Evolutionary conservation across 1,140 invertebrate species (phyloP), one percentile per base, ranked within the genome.

Genomic region (Vanessa tameamea): DNA sequence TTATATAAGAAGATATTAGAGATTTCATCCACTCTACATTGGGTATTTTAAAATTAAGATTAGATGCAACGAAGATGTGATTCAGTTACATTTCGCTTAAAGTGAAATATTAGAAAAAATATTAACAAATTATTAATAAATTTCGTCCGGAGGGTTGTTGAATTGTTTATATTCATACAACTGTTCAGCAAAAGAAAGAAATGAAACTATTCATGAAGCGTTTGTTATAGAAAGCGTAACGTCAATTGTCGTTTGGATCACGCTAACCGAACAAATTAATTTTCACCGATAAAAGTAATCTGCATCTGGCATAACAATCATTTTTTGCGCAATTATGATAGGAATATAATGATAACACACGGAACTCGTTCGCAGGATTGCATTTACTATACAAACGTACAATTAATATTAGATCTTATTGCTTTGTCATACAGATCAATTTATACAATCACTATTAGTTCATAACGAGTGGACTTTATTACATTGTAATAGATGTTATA

Each of bases 271-370:
- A 9, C 53, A 57, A 57, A 68, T 68, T 43, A 68, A 68, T 68
- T 61, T 68, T 68, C 66, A 68, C 66, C 26, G 55, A 55, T 43
- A 55, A 53, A 43, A 55, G 31, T 71, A 55, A 72, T 66, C 70
- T 64, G 57, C 64, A 68, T 77, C 37, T 53, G 64, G 16, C 64
- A 73, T 59, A 77, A 78, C 76, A 72, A 78, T 71, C 69, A 73
- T 74, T 77, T 76, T 77, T 77, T 77, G 55, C 64, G 72, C 76
- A 69, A 75, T 75, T 72, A 78, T 69, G 76, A 78, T 78, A 70
- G 66, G 69, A 74, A 69, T 78, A 78, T 78, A 78, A 78, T 75
- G 76, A 78, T 78, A 78, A 78, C 69, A 72, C 67, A 51, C 76
- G 69, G 72, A 78, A 78, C 69, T 78, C 55, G 72, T 73, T 55